Evolutionary conservation across 2,797 vertebrate genomes (phyloP), one percentile per base, ranked within the genome.

Genomic region (Hafferia zeledoni): DNA sequence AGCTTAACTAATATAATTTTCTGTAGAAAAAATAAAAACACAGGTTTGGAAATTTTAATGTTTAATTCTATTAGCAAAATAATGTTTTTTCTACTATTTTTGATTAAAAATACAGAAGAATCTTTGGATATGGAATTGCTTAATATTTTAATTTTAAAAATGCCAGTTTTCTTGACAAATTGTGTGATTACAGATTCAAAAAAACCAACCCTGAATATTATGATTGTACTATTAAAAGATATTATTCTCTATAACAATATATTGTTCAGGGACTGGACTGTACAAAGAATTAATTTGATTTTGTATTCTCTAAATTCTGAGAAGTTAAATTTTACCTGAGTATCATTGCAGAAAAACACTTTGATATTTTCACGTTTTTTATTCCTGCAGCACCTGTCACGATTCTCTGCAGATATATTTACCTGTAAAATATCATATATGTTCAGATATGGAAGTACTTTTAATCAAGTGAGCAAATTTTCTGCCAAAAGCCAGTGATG

Each of bases 321-420:
- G 41, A 92, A 79, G 68, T 72, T 87, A 52, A 52, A 70, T 78
- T 91, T 96, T 97, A 97, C 97, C 96, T 96, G 81, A 89, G 88
- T 81, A 57, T 95, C 85, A 60, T 93, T 97, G 93, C 94, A 97
- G 95, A 94, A 93, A 63, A 95, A 83, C 37, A 71, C 43, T 79
- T 87, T 94, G 52, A 7, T 87, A 16, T 83, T 78, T 90, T 25
- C 60, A 2, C 5, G 0, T 1, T 1, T 95, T 83, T 17, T 93
- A 43, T 76, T 94, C 59, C 5, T 94, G 93, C 96, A 95, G 88
- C 91, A 94, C 83, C 24, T 85, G 90, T 82, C 93, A 78, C 75
- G 87, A 92, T 74, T 61, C 72, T 90, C 70, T 70, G 89, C 85
- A 75, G 96, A 95, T 69, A 76, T 93, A 82, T 91, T 76, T 57